phyloP scores from a whole-genome alignment of 2,888 invertebrate genomes.

The Odontocolon sp. region DNA sequence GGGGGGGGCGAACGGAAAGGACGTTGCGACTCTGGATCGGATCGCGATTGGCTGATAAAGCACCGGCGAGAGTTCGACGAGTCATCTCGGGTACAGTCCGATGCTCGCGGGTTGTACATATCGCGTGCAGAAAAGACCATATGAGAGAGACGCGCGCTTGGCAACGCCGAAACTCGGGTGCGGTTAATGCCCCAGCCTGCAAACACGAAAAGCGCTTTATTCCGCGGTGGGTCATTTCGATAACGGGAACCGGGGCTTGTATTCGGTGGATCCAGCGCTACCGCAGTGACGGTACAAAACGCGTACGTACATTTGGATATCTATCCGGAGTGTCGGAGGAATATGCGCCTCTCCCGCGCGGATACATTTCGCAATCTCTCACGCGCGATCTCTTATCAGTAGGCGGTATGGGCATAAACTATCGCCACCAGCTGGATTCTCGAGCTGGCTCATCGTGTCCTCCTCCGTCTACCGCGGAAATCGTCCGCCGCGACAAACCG shows the following conservation, averaged over 20 bases:
- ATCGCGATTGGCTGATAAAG: constrained; percentile 27
- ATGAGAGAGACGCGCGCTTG: constrained; percentile 17
- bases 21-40: not conserved
- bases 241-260: constrained; percentile 56
- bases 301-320: constrained; percentile 31
- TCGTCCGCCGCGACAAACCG: too few species aligned
- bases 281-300: not conserved
- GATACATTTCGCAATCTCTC: constrained; percentile 70
- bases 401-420: constrained; percentile 69
- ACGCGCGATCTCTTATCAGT: constrained; percentile 69
- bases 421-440: constrained; percentile 59
- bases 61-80: constrained; percentile 18
- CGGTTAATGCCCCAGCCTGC: constrained; percentile 21
- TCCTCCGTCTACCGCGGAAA: too few species aligned
- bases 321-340: constrained; percentile 9
- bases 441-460: not conserved
- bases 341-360: constrained; percentile 60
- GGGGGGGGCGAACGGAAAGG: not conserved
- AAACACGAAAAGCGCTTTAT: constrained; percentile 59
- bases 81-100: too few species aligned
- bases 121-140: constrained; percentile 26
- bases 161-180: too few species aligned
- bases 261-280: constrained; percentile 17
- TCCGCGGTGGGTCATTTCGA: constrained; percentile 66
- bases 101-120: too few species aligned